Evolutionary conservation across 2,888 invertebrate species (phyloP), one percentile per base, ranked within the genome.

Genomic region (Phyllotreta cruciferae): DNA sequence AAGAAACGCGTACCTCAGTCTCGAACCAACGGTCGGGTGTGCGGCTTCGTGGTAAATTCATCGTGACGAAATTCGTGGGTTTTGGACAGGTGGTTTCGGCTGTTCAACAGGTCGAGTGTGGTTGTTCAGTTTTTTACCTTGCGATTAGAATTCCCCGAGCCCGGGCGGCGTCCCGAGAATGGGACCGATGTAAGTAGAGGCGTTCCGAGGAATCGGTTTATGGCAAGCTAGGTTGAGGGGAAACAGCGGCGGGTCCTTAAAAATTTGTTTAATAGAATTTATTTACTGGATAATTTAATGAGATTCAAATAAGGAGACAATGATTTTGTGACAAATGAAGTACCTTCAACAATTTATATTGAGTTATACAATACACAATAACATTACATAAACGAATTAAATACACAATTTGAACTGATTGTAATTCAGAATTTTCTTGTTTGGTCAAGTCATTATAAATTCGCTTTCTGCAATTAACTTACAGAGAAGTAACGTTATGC

Each of bases 91-190:
- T 52, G 52, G 44, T 44, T 52, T 52, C 54, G 54, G 58, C 54
- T 13, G 53, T 63, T 63, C n/a, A 56, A 63, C 63, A 63, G 58
- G 13, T 63, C 41, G 35, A 63, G 63, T 58, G 63, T 41, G 58
- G 54, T 42, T 52, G 42, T 39, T 50, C 10, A 39, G 57, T 41
- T 62, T 57, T 56, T 42, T 49, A 34, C 3, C 50, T 42, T 58
- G 58, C 38, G 41, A 10, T 58, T 41, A 35, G 11, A 49, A 13
- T 9, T 36, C 53, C 8, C 6, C 3, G 24, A 52, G 37, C 13
- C 36, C 37, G 36, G 36, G 11, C 50, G 49, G 49, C 42, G 13
- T 37, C 10, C 8, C 4, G 14, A 36, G 8, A n/a, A 60, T 34
- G 14, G 37, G 35, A 11, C 52, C 36, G 24, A 60, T 60, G 60